These are phyloP conservation scores for Julus scanicus DNA, from an alignment of 2,888 invertebrate species.

Conservation along the genomic window DNA sequence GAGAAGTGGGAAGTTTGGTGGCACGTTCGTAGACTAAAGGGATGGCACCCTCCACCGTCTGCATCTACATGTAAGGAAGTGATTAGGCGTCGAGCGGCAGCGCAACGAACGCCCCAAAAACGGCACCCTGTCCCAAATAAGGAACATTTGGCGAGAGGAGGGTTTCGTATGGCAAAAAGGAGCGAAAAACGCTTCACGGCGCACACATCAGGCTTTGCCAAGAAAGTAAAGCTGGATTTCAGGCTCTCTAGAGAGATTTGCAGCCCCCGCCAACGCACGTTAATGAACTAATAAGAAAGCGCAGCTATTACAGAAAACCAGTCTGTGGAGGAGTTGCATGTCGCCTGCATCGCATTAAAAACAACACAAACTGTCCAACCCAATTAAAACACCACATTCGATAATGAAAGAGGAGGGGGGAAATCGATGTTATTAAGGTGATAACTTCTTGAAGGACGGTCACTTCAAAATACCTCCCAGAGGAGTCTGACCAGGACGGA, in stretches of 20 bases:
- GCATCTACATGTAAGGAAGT: conserved; percentile 52
- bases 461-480: background rate
- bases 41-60: conserved; percentile 5
- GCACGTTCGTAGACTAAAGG: background rate
- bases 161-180: conserved; percentile 41
- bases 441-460: background rate
- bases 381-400: background rate
- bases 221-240: conserved; percentile 15
- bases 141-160: conserved; percentile 44
- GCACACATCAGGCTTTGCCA: background rate
- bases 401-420: background rate
- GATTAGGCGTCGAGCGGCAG: conserved; percentile 40
- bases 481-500: background rate
- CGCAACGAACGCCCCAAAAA: conserved; percentile 48
- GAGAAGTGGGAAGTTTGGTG: background rate
- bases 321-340: background rate
- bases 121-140: conserved; percentile 50
- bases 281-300: conserved; percentile 42
- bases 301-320: background rate
- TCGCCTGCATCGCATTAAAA: background rate
- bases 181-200: background rate
- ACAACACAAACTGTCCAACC: background rate
- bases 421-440: background rate
- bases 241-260: background rate
- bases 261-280: conserved; percentile 21